Evolutionary conservation across 1,140 invertebrate genomes (phyloP).

Genomic region (Drosophila orena): DNA sequence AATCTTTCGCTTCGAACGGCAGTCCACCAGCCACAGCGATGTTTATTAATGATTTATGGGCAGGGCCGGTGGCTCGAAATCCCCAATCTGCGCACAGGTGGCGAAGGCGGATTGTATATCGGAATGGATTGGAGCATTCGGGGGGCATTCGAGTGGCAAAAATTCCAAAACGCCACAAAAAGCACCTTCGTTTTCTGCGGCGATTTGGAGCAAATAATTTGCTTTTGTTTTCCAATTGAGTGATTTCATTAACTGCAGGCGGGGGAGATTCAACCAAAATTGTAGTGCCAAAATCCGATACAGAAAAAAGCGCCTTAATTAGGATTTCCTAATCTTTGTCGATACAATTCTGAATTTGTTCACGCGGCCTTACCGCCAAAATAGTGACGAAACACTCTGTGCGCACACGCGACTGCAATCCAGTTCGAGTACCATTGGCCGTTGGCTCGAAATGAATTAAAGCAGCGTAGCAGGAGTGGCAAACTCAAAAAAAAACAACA

Average conservation of each 20-base stretch:
- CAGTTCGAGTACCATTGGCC: not conserved
- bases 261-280: not conserved
- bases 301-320: constrained; percentile 25
- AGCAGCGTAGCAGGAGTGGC: constrained; percentile 10
- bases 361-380: not conserved
- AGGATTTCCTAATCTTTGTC: constrained; percentile 5
- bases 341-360: constrained; percentile 3
- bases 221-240: constrained; percentile 72
- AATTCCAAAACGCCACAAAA: constrained; percentile 20
- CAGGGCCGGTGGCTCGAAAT: constrained; percentile 15
- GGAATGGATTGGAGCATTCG: not conserved
- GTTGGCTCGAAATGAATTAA: constrained; percentile 10
- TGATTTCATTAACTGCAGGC: constrained; percentile 47
- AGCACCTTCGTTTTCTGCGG: constrained; percentile 46
- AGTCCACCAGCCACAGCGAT: constrained; percentile 22
- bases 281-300: constrained; percentile 8
- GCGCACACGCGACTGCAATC: not conserved
- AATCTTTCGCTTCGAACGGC: constrained; percentile 17
- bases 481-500: constrained; percentile 3
- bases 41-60: constrained; percentile 50
- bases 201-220: constrained; percentile 75
- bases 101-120: constrained; percentile 7
- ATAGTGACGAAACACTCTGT: constrained; percentile 4
- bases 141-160: constrained; percentile 53
- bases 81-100: constrained; percentile 32